phyloP scores from a whole-genome alignment of 2,888 invertebrate species.

The Leptinotarsa haldemani region DNA sequence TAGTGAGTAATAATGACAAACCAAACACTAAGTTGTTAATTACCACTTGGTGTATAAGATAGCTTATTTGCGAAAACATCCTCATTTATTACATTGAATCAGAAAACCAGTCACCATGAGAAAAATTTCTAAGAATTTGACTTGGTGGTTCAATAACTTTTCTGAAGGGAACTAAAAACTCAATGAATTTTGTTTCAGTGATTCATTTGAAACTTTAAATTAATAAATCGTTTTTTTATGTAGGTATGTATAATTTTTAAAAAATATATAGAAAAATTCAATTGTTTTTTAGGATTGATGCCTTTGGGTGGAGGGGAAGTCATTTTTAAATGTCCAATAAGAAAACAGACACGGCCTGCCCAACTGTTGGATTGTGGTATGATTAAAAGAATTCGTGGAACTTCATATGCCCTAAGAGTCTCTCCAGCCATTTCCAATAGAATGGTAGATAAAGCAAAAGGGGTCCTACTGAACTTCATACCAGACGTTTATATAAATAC shows the following conservation, averaged over 20 bases:
- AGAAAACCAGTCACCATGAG: too few relatives aligned
- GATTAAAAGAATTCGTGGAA: constrained; percentile 93
- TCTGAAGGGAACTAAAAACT: too few relatives aligned
- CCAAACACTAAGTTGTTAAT: too few relatives aligned
- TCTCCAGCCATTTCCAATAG: constrained; percentile 95
- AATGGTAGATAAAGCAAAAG: constrained; percentile 93
- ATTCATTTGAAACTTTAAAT: too few relatives aligned
- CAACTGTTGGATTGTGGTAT: constrained; percentile 87
- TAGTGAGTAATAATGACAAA: too few relatives aligned
- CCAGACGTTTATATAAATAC: constrained; percentile 96
- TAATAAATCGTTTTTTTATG: not conserved
- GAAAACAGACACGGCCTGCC: constrained; percentile 83
- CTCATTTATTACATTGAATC: too few relatives aligned
- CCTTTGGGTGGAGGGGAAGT: constrained; percentile 96
- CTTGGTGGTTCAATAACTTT: too few relatives aligned
- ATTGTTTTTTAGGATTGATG: constrained; percentile 71
- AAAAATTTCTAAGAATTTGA: too few relatives aligned
- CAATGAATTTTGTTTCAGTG: too few relatives aligned
- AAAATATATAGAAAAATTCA: too few relatives aligned
- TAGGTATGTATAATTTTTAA: not conserved
- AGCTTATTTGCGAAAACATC: too few relatives aligned
- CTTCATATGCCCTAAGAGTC: constrained; percentile 89
- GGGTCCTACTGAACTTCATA: constrained; percentile 88
- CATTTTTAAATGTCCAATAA: constrained; percentile 87
- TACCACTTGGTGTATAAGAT: too few relatives aligned